Percentiles rank a stretch among this genome's conserved stretches.
These are phyloP conservation scores for Cariama cristata DNA, from an alignment of 2,113 vertebrate species.

Conservation along the genomic window DNA sequence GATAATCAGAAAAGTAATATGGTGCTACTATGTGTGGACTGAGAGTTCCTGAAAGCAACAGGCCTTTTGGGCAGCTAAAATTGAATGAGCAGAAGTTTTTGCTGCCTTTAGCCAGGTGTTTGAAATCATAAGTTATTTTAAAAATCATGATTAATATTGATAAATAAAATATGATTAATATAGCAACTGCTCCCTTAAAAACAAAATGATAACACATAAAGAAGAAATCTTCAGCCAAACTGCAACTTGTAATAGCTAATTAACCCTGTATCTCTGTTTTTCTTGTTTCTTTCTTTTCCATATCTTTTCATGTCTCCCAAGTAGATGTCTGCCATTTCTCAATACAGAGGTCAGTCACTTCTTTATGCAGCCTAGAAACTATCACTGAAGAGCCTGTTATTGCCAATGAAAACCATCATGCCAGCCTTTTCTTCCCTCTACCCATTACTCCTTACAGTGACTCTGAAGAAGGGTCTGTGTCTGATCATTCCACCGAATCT, in stretches of 20 bases:
- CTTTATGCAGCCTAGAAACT: slow-evolving; percentile 82
- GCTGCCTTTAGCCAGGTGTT: background rate
- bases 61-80: background rate
- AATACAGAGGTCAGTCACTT: slow-evolving; percentile 76
- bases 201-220: background rate
- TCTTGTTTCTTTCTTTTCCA: slow-evolving; percentile 17
- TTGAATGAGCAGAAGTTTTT: background rate
- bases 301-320: background rate
- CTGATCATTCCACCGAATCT: background rate
- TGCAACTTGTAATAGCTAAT: background rate
- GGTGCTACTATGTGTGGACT: background rate
- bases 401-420: slow-evolving; percentile 60
- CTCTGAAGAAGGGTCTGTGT: slow-evolving; percentile 38
- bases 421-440: slow-evolving; percentile 19
- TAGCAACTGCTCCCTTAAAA: background rate
- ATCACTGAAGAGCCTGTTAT: slow-evolving; percentile 81
- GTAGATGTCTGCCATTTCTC: slow-evolving; percentile 77
- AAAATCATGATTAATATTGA: background rate
- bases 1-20: background rate
- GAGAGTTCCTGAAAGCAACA: background rate
- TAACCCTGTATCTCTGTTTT: background rate
- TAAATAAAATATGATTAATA: no score
- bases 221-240: background rate
- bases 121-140: background rate
- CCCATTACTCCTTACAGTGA: background rate